Evolutionary conservation across 2,888 invertebrate species (phyloP).

Genomic region (Toxonevra muliebris): DNA sequence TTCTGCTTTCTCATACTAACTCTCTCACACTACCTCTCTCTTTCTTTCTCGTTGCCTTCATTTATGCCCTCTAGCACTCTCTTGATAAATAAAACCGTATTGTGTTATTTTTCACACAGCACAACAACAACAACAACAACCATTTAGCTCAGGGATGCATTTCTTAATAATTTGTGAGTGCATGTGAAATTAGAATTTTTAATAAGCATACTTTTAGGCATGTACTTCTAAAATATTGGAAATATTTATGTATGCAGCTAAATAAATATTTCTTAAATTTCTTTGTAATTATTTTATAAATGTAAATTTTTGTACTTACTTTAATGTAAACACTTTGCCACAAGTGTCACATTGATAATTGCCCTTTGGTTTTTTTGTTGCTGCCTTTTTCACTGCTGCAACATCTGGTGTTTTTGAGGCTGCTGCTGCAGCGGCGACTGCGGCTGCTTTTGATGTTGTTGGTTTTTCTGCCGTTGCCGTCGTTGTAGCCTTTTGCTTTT

Average conservation of each 20-base stretch:
- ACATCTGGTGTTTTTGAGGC: not conserved
- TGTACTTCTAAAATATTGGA: no score
- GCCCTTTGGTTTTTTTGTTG: conserved; percentile 13
- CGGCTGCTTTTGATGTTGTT: not conserved
- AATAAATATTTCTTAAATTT: not conserved
- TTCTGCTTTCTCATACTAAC: no score
- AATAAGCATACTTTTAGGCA: not conserved
- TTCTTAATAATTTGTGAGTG: not conserved
- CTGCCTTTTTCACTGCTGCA: not conserved
- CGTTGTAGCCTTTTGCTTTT: conserved; percentile 53
- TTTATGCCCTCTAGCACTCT: not conserved
- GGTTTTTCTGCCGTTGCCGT: not conserved
- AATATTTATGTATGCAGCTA: not conserved
- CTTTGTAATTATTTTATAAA: not conserved
- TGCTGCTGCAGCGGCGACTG: not conserved
- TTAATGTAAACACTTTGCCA: conserved; percentile 65
- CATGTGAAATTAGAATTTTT: not conserved
- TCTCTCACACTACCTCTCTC: no score
- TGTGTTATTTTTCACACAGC: no score
- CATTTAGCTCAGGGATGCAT: not conserved
- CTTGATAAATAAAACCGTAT: not conserved
- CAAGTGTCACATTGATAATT: conserved; percentile 64
- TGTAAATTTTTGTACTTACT: conserved; percentile 65
- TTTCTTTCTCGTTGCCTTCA: no score
- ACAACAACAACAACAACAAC: no score